Evolutionary conservation across 1,140 invertebrate genomes (phyloP).

Genomic region (Oedothorax gibbosus): DNA sequence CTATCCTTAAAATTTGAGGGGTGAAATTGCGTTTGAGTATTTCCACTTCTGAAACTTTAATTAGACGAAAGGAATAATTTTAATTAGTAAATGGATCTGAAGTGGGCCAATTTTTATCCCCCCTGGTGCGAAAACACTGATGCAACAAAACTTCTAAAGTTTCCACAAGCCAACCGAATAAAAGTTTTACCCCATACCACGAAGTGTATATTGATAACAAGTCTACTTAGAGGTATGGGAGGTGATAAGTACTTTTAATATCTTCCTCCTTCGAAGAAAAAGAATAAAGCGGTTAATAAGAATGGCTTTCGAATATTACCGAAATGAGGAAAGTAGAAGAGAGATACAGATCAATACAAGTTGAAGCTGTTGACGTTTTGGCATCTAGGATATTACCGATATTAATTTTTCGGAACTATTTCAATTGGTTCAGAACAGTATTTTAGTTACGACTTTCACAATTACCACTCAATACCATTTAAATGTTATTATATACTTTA

Average conservation of each 20-base stretch:
- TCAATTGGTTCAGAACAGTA: too few relatives aligned
- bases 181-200: background rate
- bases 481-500: too few relatives aligned
- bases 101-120: conserved; percentile 35
- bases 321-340: too few relatives aligned
- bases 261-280: background rate
- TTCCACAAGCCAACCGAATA: background rate
- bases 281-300: too few relatives aligned
- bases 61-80: conserved; percentile 45
- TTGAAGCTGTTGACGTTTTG: too few relatives aligned
- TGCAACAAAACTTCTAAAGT: conserved; percentile 20
- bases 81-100: conserved; percentile 53
- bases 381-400: too few relatives aligned
- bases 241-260: conserved; percentile 16
- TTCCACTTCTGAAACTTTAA: conserved; percentile 31
- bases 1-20: too few relatives aligned
- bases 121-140: conserved; percentile 31
- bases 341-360: too few relatives aligned
- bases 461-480: too few relatives aligned
- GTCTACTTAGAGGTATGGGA: conserved; percentile 6
- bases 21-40: background rate
- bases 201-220: conserved; percentile 31
- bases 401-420: too few relatives aligned
- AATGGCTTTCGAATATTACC: too few relatives aligned
- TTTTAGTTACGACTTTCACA: too few relatives aligned